Percentiles rank a stretch among this genome's conserved stretches.
phyloP scores from a whole-genome alignment of 2,113 vertebrate species.

The Aptenodytes forsteri region DNA sequence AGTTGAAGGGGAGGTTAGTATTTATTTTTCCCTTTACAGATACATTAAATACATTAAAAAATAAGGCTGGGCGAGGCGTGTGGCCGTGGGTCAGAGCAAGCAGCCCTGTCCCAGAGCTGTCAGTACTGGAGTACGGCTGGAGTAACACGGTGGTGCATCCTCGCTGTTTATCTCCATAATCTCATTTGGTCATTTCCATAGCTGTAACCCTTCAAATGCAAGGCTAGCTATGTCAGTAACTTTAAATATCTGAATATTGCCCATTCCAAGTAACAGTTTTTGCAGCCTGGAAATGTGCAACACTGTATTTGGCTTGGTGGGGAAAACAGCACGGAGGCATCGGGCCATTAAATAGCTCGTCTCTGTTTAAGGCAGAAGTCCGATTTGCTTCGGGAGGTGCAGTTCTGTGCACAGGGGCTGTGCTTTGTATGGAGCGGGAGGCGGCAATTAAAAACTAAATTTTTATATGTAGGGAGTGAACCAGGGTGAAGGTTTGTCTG shows the following conservation, averaged over 20 bases:
- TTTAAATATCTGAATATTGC: background rate
- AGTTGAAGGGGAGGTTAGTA: background rate
- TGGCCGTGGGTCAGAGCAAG: background rate
- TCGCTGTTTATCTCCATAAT: background rate
- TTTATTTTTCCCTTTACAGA: background rate
- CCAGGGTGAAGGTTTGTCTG: background rate
- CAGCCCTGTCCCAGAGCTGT: background rate
- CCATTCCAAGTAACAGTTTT: background rate
- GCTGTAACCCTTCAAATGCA: background rate
- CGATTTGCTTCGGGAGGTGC: background rate
- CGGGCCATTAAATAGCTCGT: background rate
- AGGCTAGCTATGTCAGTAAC: background rate
- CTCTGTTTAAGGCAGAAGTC: background rate
- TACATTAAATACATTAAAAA: background rate
- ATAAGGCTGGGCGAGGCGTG: background rate
- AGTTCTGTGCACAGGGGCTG: background rate
- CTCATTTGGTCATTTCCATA: background rate
- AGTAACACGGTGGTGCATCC: rapidly evolving
- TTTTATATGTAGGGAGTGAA: background rate
- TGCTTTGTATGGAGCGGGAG: background rate
- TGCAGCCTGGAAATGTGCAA: background rate
- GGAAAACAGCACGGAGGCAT: too few relatives aligned
- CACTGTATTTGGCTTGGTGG: background rate
- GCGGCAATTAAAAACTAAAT: background rate
- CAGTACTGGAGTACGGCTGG: rapidly evolving